Evolutionary conservation across 1,140 invertebrate species (phyloP).

Genomic region (Drosophila nannoptera): DNA sequence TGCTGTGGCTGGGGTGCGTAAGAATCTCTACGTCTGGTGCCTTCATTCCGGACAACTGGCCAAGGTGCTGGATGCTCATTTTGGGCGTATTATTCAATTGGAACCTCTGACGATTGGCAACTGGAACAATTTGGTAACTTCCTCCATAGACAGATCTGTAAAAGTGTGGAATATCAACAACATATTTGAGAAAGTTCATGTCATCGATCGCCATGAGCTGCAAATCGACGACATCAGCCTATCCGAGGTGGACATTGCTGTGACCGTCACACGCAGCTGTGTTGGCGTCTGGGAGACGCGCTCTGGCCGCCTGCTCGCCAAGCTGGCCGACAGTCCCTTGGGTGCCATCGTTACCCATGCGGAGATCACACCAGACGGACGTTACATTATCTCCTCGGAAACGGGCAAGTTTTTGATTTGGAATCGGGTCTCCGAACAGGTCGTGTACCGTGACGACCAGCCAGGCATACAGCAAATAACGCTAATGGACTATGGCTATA

Average conservation of each 20-base stretch:
- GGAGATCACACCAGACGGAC: slow-evolving; percentile 90
- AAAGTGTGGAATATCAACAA: slow-evolving; percentile 99
- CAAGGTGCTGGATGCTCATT: slow-evolving; percentile 97
- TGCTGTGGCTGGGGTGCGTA: slow-evolving; percentile 96
- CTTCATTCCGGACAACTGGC: slow-evolving; percentile 88
- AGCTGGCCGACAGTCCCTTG: slow-evolving; percentile 93
- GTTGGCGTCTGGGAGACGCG: slow-evolving; percentile 97
- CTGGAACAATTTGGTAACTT: slow-evolving; percentile 97
- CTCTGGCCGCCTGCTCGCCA: slow-evolving; percentile 89
- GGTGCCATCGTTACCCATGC: slow-evolving; percentile 97
- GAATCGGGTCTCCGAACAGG: slow-evolving; percentile 91
- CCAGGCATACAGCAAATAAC: slow-evolving; percentile 91
- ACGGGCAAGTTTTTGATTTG: slow-evolving; percentile 95
- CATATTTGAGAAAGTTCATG: slow-evolving; percentile 98
- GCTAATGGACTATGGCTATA: slow-evolving; percentile 89
- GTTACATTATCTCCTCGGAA: slow-evolving; percentile 92
- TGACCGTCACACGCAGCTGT: slow-evolving; percentile 94
- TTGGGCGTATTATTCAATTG: slow-evolving; percentile 96
- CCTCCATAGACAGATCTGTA: slow-evolving; percentile 97
- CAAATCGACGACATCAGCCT: slow-evolving; percentile 95
- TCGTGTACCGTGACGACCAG: slow-evolving; percentile 91
- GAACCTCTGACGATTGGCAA: slow-evolving; percentile 90
- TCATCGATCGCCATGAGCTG: slow-evolving; percentile 96
- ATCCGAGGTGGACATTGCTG: slow-evolving; percentile 87
- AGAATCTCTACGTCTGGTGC: slow-evolving; percentile 97